phyloP scores from a whole-genome alignment of 2,888 invertebrate genomes.

The Drepanosiphum platanoidis region DNA sequence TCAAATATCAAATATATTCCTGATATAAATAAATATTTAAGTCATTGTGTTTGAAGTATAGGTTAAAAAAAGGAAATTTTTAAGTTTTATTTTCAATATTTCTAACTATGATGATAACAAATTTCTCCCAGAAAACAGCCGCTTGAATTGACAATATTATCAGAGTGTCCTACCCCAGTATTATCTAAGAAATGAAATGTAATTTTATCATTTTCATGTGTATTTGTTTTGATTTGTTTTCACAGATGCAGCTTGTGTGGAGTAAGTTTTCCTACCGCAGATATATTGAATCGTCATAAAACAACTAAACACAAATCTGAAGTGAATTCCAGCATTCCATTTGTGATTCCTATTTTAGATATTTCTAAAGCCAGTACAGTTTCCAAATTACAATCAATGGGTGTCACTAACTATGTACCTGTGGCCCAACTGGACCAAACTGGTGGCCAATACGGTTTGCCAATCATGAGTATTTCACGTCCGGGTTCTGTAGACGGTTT shows the following conservation, averaged over 20 bases:
- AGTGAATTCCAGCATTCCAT: not conserved
- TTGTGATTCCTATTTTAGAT: conserved; percentile 43
- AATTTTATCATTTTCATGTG: not conserved
- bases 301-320: conserved; percentile 12
- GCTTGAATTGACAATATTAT: no score
- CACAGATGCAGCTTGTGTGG: conserved; percentile 33
- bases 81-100: no score
- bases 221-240: not conserved
- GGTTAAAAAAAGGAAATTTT: no score
- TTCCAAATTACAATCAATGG: not conserved
- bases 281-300: conserved; percentile 21
- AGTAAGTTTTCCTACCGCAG: not conserved
- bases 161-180: no score
- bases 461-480: conserved; percentile 32
- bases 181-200: not conserved
- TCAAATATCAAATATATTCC: no score
- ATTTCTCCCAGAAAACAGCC: no score
- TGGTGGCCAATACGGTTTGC: conserved; percentile 32
- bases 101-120: no score
- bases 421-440: conserved; percentile 28
- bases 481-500: conserved; percentile 2
- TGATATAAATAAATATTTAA: no score
- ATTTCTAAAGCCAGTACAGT: not conserved
- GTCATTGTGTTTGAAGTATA: no score
- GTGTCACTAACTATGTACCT: conserved; percentile 21